phyloP scores from a whole-genome alignment of 2,797 vertebrate genomes.

The Chlorospingus flavigularis region DNA sequence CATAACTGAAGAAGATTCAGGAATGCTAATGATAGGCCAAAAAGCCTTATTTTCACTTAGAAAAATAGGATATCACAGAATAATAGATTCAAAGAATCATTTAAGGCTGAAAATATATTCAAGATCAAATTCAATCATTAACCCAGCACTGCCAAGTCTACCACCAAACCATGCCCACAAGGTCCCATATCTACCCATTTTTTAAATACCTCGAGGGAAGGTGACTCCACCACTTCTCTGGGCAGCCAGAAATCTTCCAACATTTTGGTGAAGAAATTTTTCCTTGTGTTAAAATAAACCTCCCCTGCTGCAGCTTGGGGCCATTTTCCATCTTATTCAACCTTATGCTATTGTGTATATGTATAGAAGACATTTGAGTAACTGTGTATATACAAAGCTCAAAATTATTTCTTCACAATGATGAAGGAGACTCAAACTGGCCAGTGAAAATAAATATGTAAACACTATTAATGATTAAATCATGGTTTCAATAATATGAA shows the following conservation, averaged over 20 bases:
- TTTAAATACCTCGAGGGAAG: accelerated
- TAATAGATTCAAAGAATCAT: not conserved
- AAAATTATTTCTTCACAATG: not conserved
- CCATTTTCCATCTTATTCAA: not conserved
- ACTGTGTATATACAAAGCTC: not conserved
- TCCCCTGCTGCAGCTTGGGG: not conserved
- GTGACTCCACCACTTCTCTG: not conserved
- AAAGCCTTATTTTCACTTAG: not conserved
- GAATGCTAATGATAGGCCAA: not conserved
- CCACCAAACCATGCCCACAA: not conserved
- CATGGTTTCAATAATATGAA: constrained; percentile 7
- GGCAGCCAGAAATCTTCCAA: not conserved
- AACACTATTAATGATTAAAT: constrained; percentile 54
- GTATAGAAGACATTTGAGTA: not conserved
- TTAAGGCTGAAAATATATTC: not conserved
- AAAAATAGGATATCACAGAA: not conserved
- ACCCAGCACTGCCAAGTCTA: not conserved
- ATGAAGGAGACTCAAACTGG: not conserved
- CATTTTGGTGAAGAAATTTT: not conserved
- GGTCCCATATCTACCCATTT: accelerated
- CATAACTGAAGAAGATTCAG: not conserved
- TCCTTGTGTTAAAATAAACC: not conserved
- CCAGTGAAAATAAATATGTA: constrained; percentile 9
- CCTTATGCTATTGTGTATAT: accelerated
- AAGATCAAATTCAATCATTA: not conserved